Conservation (phyloP, 2,113 vertebrate species). For the Drymodes brunneopygia region DNA sequence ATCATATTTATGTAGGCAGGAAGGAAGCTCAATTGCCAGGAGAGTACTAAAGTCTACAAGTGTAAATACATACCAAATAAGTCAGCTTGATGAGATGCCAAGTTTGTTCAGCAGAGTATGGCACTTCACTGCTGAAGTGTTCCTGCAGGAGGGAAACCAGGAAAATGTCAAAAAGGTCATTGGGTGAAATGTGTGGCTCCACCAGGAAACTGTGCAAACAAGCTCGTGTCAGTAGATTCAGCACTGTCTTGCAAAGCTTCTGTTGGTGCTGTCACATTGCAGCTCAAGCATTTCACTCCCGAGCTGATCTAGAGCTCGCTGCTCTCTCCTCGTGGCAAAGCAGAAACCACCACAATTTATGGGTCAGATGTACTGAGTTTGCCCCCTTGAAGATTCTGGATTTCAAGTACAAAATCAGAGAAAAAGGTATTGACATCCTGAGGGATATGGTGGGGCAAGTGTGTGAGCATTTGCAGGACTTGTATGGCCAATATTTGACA, state of each 20-base stretch:
- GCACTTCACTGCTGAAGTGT: constrained; percentile 50
- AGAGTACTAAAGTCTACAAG: constrained; percentile 63
- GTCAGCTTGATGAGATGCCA: constrained; percentile 54
- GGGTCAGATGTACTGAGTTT: background rate
- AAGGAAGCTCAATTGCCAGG: constrained; percentile 65
- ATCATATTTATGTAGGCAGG: constrained; percentile 64
- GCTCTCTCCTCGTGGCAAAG: background rate
- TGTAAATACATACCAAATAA: constrained; percentile 65
- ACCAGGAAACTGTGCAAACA: constrained; percentile 8
- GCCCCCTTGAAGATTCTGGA: background rate
- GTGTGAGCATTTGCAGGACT: background rate
- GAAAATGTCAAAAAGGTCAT: constrained; percentile 54
- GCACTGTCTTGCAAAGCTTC: background rate
- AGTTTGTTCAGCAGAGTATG: constrained; percentile 46
- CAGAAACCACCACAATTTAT: background rate
- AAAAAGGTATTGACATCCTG: background rate
- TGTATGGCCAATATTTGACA: background rate
- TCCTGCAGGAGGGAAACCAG: constrained; percentile 46
- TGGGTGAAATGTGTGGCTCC: constrained; percentile 25
- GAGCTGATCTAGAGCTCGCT: background rate
- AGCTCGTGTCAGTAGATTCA: background rate
- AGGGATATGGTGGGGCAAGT: background rate
- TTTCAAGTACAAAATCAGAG: background rate
- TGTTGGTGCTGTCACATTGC: background rate
- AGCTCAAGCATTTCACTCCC: background rate